Evolutionary conservation across 2,797 vertebrate species (phyloP).

Genomic region (Acrossocheilus wenchowensis): DNA sequence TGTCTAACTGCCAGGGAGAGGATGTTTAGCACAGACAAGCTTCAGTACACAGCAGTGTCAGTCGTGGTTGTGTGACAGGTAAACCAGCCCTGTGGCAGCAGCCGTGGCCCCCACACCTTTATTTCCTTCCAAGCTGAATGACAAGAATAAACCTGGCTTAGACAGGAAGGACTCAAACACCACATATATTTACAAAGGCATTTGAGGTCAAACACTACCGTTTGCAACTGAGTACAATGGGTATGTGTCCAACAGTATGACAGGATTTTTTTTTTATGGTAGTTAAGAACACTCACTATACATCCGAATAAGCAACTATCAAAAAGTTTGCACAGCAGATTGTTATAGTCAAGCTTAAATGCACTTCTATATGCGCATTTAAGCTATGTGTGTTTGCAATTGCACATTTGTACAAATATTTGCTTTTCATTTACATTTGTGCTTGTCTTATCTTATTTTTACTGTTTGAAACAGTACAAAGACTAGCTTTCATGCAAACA

Average conservation of each 20-base stretch:
- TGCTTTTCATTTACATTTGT: neutral
- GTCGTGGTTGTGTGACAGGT: constrained; percentile 46
- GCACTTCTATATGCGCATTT: neutral
- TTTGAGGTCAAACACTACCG: constrained; percentile 31
- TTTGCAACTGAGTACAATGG: constrained; percentile 2
- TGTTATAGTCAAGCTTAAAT: neutral
- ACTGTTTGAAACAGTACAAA: neutral
- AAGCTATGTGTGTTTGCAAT: neutral
- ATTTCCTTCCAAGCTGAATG: constrained; percentile 51
- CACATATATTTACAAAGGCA: constrained; percentile 22
- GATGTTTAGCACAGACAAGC: constrained; percentile 34
- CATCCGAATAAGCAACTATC: neutral
- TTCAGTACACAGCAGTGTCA: constrained; percentile 21
- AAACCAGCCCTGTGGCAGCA: constrained; percentile 32
- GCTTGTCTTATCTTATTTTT: constrained; percentile 12
- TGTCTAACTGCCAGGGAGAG: constrained; percentile 36
- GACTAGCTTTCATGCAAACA: constrained; percentile 10
- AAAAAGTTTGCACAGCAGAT: neutral
- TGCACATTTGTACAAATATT: constrained; percentile 40
- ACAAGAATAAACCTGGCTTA: constrained; percentile 35
- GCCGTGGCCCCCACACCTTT: constrained; percentile 46
- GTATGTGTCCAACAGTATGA: neutral
- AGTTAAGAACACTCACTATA: neutral
- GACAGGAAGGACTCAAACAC: constrained; percentile 31
- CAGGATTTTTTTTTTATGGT: constrained; percentile 8